phyloP scores from a whole-genome alignment of 2,888 invertebrate genomes.

The Heliconius ismenius region DNA sequence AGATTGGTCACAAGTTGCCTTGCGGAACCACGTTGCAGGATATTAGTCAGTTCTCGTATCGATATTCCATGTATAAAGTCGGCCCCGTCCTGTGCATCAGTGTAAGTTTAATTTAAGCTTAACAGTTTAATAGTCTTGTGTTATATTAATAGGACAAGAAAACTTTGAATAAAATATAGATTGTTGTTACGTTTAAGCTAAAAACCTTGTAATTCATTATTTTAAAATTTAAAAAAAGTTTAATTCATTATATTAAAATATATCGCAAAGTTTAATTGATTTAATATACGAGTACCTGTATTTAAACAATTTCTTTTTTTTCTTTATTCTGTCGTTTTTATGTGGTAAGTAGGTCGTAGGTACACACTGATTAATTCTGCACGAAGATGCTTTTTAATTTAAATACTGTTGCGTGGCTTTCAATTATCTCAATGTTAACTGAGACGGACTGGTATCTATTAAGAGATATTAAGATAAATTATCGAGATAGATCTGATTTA shows the following conservation, averaged over 20 bases:
- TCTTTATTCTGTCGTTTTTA: too few species aligned
- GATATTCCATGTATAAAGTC: constrained; percentile 98
- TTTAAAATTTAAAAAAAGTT: too few species aligned
- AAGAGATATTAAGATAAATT: constrained; percentile 34
- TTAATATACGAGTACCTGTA: too few species aligned
- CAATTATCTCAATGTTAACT: constrained; percentile 38
- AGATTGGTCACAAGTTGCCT: constrained; percentile 94
- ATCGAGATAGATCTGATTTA: not conserved
- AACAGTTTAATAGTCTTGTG: not conserved
- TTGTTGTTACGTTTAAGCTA: too few species aligned
- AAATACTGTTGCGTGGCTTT: constrained; percentile 40
- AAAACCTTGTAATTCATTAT: too few species aligned
- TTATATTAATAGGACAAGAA: not conserved
- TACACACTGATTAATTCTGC: not conserved
- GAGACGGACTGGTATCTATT: constrained; percentile 33
- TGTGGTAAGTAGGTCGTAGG: not conserved
- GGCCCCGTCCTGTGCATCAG: constrained; percentile 92
- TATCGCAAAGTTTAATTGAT: too few species aligned
- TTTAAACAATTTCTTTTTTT: too few species aligned
- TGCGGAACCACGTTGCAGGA: constrained; percentile 93
- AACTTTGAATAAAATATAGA: too few species aligned
- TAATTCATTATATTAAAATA: too few species aligned
- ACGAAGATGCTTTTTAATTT: constrained; percentile 48
- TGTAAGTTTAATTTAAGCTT: constrained; percentile 80
- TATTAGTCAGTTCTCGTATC: constrained; percentile 94